Base-by-base conservation (phyloP, 2,797 vertebrate species). In the Phataginus tricuspis region DNA sequence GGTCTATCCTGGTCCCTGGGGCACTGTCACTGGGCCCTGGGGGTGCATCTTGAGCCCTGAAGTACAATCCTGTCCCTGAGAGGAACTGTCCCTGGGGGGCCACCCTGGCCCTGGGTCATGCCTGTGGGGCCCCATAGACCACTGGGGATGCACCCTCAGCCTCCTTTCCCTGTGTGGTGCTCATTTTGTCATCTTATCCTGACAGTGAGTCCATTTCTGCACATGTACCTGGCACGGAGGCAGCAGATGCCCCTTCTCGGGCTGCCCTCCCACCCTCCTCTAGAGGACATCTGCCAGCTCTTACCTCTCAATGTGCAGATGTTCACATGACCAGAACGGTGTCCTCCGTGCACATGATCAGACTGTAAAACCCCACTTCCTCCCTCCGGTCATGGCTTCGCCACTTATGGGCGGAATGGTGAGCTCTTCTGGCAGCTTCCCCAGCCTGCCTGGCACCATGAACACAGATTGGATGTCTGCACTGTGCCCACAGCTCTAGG, bases 141-240 rank as follows among this genome's bases (percentile, higher is more conserved):
- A 42, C 42, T 7, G 42, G 5, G 42, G 42, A 42, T 42, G 42
- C 42, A 42, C 42, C 42, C 42, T 42, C 42, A 42, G 42, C 42
- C 42, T 49, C 68, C 27, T 27, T 45, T 31, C 31, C 42, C 42
- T 19, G 27, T 19, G 71, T 13, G 4, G 16, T 3, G 2, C 9
- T 42, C 16, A 6, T 27, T 2, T 59, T 0, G 2, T 31, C 42
- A 5, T 39, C 42, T 31, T 4, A 74, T 18, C 15, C 0, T 18
- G 27, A 49, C 27, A 31, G 27, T 31, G 9, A 37, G 25, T 2
- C 39, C 7, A 4, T 2, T 4, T 4, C 27, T 5, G 71, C 18
- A 5, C 71, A 11, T 45, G 18, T 27, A 3, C 42, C 42, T 11
- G 27, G 27, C 71, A 29, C 9, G 42, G 71, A 12, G 2, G 27